Conservation (phyloP, 2,113 vertebrate genomes). For the Hirundichthys speculiger region DNA sequence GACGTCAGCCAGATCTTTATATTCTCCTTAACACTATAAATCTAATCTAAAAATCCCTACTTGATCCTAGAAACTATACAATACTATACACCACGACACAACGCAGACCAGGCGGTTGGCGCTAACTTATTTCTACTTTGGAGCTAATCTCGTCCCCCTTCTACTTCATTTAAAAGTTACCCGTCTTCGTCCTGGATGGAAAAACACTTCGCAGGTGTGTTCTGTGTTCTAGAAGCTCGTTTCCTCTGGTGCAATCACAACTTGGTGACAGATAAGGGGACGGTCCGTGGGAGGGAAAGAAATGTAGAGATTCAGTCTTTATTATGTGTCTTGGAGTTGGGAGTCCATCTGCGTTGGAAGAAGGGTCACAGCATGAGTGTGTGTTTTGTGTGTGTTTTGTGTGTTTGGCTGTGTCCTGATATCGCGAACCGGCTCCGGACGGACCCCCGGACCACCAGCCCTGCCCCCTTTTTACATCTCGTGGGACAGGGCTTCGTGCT, state of each 20-base stretch:
- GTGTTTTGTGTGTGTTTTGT: conserved; percentile 29
- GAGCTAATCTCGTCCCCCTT: conserved; percentile 25
- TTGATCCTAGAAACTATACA: conserved; percentile 53
- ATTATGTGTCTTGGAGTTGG: conserved; percentile 6
- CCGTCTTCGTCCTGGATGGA: too few species aligned
- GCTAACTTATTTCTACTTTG: conserved; percentile 33
- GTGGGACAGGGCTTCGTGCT: conserved; percentile 85
- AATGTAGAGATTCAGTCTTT: conserved; percentile 5
- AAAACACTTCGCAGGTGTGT: too few species aligned
- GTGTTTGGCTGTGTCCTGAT: conserved; percentile 34
- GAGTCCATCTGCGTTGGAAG: neutral
- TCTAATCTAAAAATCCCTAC: conserved; percentile 54
- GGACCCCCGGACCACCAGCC: too few species aligned
- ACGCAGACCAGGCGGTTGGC: conserved; percentile 37
- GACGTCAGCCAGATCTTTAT: conserved; percentile 48
- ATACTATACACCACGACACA: conserved; percentile 67
- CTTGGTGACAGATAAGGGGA: neutral
- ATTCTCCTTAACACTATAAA: conserved; percentile 31
- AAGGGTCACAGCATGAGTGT: conserved; percentile 52
- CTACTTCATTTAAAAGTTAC: neutral
- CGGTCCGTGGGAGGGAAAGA: neutral
- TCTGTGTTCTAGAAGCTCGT: too few species aligned
- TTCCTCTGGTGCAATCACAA: too few species aligned
- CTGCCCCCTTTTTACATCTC: conserved; percentile 90
- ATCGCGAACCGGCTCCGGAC: neutral